Conservation (phyloP, 2,113 vertebrate genomes). For the Laticauda laticaudata region DNA sequence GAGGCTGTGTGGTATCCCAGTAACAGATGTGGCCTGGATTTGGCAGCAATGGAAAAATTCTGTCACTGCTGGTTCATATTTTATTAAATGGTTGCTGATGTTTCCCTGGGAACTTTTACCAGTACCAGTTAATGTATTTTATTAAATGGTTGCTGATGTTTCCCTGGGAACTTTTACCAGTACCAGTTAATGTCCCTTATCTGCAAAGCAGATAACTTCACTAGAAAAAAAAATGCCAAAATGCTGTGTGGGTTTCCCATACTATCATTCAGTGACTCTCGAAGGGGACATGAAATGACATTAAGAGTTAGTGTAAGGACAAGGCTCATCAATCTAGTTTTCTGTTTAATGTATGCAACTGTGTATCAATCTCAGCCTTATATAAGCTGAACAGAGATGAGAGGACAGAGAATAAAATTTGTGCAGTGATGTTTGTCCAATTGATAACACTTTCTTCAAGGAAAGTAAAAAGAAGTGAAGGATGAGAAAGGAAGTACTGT, state of each 20-base stretch:
- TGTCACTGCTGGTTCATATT: slow-evolving; percentile 9
- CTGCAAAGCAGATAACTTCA: not conserved
- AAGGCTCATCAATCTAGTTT: slow-evolving; percentile 11
- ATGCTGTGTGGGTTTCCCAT: not conserved
- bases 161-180: not conserved
- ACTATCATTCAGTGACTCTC: not conserved
- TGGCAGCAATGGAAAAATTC: not conserved
- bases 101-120: slow-evolving; percentile 5
- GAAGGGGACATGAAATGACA: not conserved
- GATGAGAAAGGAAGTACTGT: not conserved
- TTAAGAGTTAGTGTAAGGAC: not conserved
- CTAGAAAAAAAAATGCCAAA: not conserved
- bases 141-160: slow-evolving; percentile 16
- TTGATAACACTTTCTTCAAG: not conserved
- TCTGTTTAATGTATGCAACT: not conserved
- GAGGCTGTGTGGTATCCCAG: not conserved
- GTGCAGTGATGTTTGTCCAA: not conserved
- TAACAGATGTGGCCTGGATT: slow-evolving; percentile 21
- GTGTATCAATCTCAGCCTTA: not conserved
- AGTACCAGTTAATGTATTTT: slow-evolving; percentile 31
- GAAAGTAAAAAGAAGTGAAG: not conserved
- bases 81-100: slow-evolving; percentile 25
- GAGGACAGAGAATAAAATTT: not conserved
- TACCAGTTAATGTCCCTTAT: slow-evolving; percentile 3
- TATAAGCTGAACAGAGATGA: not conserved